Evolutionary conservation across 2,113 vertebrate species (phyloP).

Genomic region (Apodemus speciosus): DNA sequence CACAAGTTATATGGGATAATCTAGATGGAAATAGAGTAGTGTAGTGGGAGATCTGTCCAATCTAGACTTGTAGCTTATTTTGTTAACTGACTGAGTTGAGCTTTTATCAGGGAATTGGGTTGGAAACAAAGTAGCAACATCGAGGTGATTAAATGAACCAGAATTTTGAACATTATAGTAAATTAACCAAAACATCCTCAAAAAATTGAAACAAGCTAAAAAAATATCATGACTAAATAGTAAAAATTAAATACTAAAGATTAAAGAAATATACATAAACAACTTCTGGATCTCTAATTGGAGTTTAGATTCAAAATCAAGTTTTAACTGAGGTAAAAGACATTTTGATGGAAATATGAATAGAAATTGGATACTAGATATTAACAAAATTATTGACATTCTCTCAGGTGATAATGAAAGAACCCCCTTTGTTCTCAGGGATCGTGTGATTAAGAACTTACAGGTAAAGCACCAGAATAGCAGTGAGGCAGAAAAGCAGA

Average conservation of each 20-base stretch:
- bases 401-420: not conserved
- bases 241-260: not conserved
- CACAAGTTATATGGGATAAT: no score
- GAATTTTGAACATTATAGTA: not conserved
- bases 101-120: no score
- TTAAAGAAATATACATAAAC: not conserved
- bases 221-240: not conserved
- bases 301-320: slow-evolving; percentile 20
- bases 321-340: not conserved
- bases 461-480: not conserved
- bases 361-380: not conserved
- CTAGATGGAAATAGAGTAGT: no score
- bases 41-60: no score
- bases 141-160: not conserved
- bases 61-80: no score
- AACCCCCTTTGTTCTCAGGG: not conserved
- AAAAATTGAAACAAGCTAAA: not conserved
- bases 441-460: not conserved
- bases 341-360: not conserved
- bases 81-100: no score
- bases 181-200: not conserved
- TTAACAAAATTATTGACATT: not conserved
- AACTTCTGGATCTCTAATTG: not conserved
- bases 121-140: no score
- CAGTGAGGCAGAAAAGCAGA: not conserved